Evolutionary conservation across 2,113 vertebrate genomes (phyloP).

Genomic region (Percopsis transmontana): DNA sequence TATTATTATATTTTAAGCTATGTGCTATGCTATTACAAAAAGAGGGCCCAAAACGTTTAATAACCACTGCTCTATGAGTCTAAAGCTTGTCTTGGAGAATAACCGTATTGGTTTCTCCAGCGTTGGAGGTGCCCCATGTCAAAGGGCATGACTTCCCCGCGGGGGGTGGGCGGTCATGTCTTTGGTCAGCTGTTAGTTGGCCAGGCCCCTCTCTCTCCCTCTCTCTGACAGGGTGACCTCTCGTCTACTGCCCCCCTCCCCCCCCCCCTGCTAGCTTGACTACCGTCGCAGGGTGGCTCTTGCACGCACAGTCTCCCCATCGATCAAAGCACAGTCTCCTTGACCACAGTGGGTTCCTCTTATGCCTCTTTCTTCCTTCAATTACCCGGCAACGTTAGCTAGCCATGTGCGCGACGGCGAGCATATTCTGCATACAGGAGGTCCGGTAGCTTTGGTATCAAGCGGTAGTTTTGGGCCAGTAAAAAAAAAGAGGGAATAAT

Average conservation of each 20-base stretch:
- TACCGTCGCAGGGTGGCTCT: slow-evolving; percentile 31
- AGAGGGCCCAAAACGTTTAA: background rate
- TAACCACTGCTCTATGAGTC: slow-evolving; percentile 21
- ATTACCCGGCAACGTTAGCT: background rate
- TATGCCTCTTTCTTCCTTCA: background rate
- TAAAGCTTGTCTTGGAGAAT: slow-evolving; percentile 17
- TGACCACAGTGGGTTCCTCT: slow-evolving; percentile 6
- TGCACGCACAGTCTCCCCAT: slow-evolving; percentile 49
- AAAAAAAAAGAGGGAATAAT: slow-evolving; percentile 54
- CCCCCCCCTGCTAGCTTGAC: background rate
- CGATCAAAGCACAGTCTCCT: slow-evolving; percentile 33
- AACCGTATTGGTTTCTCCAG: slow-evolving; percentile 39
- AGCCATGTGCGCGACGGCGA: background rate
- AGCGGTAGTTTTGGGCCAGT: slow-evolving; percentile 46
- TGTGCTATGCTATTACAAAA: too few relatives aligned
- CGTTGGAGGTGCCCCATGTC: slow-evolving; percentile 31
- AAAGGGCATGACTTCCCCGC: slow-evolving; percentile 44
- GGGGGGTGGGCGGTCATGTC: slow-evolving; percentile 38
- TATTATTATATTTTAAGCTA: too few relatives aligned
- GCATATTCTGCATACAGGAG: slow-evolving; percentile 19
- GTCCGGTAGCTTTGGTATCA: slow-evolving; percentile 32
- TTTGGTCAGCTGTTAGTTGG: slow-evolving; percentile 35
- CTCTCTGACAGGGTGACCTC: slow-evolving; percentile 24
- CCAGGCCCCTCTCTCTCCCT: slow-evolving; percentile 42
- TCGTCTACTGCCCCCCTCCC: background rate